A percentile compares a stretch with the other conserved stretches of the same genome.
Evolutionary conservation across 1,140 invertebrate species (phyloP).

Genomic region (Hypsibius dujardini): DNA sequence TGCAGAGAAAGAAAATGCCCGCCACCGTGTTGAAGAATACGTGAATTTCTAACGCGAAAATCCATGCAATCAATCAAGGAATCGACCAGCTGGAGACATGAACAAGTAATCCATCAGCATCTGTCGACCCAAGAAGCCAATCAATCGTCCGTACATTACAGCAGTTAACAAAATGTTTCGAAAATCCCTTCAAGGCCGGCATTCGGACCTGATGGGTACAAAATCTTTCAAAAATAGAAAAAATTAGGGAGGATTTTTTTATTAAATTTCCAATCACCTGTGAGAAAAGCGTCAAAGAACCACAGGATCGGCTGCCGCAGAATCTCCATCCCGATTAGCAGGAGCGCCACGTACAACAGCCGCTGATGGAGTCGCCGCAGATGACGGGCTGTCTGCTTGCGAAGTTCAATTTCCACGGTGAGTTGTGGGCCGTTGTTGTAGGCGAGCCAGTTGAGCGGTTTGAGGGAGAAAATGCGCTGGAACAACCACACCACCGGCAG

Average conservation of each 20-base stretch:
- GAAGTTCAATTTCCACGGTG: background rate
- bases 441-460: background rate
- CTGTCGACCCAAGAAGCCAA: no score
- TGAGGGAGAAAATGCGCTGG: background rate
- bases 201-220: background rate
- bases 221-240: background rate
- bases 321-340: background rate
- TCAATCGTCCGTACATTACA: no score
- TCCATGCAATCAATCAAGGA: no score
- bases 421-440: background rate
- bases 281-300: slow-evolving; percentile 1
- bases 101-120: no score
- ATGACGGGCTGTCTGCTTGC: background rate
- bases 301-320: background rate
- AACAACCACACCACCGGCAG: background rate
- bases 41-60: no score
- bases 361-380: background rate
- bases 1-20: no score
- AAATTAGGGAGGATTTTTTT: background rate
- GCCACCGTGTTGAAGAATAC: no score
- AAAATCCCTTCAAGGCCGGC: background rate
- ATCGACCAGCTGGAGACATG: no score
- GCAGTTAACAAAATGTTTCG: no score
- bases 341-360: background rate
- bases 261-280: background rate